Percentiles rank a stretch among this genome's conserved stretches.
These are phyloP conservation scores for Cantharis lateralis DNA, from an alignment of 2,888 invertebrate genomes.

Conservation along the genomic window DNA sequence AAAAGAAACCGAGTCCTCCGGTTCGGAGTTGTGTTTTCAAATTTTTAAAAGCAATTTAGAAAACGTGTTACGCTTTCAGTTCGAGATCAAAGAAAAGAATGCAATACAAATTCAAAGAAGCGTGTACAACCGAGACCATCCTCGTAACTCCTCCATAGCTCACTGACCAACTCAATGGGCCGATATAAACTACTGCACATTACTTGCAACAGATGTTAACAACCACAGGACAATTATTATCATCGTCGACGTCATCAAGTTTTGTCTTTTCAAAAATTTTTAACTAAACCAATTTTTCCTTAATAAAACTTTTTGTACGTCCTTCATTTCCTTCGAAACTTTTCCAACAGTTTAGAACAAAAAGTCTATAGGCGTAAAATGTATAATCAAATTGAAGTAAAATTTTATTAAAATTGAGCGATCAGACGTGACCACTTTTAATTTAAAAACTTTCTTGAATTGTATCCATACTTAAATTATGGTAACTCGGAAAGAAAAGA, in stretches of 20 bases:
- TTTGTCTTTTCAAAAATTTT: background rate
- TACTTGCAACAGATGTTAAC: slow-evolving; percentile 31
- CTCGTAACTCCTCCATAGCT: slow-evolving; percentile 28
- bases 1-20: background rate
- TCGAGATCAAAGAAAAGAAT: slow-evolving; percentile 15
- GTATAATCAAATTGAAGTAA: slow-evolving; percentile 2
- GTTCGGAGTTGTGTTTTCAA: background rate
- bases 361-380: background rate
- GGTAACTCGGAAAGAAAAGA: background rate
- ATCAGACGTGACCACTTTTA: slow-evolving; percentile 1
- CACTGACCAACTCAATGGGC: slow-evolving; percentile 32
- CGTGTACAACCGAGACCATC: slow-evolving; percentile 17
- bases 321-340: background rate
- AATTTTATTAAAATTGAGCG: slow-evolving; percentile 4
- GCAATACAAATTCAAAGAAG: slow-evolving; percentile 12
- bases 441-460: background rate
- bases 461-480: background rate
- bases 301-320: background rate
- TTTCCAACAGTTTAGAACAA: background rate
- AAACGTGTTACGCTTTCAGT: slow-evolving; percentile 1
- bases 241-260: background rate
- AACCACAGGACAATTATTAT: slow-evolving; percentile 17
- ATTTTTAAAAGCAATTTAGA: background rate
- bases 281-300: background rate
- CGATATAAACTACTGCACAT: slow-evolving; percentile 17